These are phyloP conservation scores for Moxostoma hubbsi DNA, from an alignment of 2,797 vertebrate genomes.

Conservation along the genomic window DNA sequence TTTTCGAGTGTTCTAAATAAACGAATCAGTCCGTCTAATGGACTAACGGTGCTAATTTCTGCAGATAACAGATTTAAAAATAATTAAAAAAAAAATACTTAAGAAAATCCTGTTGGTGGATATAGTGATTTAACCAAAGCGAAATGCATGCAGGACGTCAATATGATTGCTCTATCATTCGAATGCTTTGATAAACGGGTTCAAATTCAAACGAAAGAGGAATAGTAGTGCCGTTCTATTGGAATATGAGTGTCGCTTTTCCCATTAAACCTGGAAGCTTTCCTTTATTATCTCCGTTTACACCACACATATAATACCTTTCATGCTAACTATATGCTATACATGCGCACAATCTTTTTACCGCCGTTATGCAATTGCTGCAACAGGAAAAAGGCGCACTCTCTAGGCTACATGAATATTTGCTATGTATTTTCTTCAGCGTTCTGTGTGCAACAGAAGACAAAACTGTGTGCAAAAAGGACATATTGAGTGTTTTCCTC, in stretches of 20 bases:
- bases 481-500: neutral
- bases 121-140: neutral
- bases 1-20: neutral
- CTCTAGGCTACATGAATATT: slow-evolving; percentile 1
- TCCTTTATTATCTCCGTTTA: neutral
- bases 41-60: neutral
- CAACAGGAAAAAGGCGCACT: neutral
- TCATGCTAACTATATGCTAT: neutral
- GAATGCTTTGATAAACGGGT: too few species aligned
- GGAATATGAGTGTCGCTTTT: neutral
- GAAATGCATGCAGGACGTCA: too few species aligned
- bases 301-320: slow-evolving; percentile 7
- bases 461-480: too few species aligned
- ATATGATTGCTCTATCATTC: neutral
- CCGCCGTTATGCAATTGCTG: neutral
- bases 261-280: neutral
- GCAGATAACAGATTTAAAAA: too few species aligned
- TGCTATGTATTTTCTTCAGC: neutral
- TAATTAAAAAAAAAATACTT: too few species aligned
- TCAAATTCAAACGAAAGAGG: neutral
- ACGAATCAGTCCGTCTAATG: neutral
- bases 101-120: too few species aligned
- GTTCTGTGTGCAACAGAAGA: neutral
- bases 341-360: neutral
- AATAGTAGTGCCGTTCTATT: neutral